Evolutionary conservation across 2,888 invertebrate species (phyloP).

Genomic region (Sceliomorpha sp.): DNA sequence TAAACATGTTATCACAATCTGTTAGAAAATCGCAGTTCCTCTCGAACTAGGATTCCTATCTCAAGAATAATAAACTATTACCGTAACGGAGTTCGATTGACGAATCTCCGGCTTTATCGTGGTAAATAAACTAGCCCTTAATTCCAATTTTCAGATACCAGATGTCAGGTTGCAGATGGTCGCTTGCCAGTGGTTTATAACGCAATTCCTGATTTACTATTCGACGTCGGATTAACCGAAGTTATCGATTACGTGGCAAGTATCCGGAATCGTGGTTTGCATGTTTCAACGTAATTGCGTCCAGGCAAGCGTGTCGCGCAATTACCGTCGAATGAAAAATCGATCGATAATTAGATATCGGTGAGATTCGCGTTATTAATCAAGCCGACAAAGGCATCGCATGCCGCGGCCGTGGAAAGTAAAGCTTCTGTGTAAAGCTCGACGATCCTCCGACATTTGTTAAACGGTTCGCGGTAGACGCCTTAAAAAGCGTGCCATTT

Average conservation of each 20-base stretch:
- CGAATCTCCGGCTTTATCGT: conserved; percentile 1
- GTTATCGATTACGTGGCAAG: conserved; percentile 40
- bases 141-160: conserved; percentile 38
- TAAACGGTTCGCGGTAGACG: conserved; percentile 52
- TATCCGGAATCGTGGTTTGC: conserved; percentile 36
- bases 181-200: conserved; percentile 42
- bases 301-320: conserved; percentile 31
- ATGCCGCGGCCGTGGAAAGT: conserved; percentile 30
- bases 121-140: conserved; percentile 27
- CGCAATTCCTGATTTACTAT: conserved; percentile 37
- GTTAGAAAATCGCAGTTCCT: too few species aligned
- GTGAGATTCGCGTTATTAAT: conserved; percentile 55
- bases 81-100: background rate
- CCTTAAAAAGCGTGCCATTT: conserved; percentile 66
- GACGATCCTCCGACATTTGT: conserved; percentile 60
- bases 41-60: too few species aligned
- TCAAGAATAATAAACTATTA: background rate
- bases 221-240: conserved; percentile 36
- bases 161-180: conserved; percentile 38
- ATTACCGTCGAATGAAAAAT: conserved; percentile 41
- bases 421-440: conserved; percentile 54
- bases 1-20: too few species aligned
- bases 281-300: conserved; percentile 39
- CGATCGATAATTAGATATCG: conserved; percentile 52
- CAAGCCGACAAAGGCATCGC: conserved; percentile 42